Evolutionary conservation across 2,888 invertebrate genomes (phyloP).

Genomic region (Sphinx pinastri): DNA sequence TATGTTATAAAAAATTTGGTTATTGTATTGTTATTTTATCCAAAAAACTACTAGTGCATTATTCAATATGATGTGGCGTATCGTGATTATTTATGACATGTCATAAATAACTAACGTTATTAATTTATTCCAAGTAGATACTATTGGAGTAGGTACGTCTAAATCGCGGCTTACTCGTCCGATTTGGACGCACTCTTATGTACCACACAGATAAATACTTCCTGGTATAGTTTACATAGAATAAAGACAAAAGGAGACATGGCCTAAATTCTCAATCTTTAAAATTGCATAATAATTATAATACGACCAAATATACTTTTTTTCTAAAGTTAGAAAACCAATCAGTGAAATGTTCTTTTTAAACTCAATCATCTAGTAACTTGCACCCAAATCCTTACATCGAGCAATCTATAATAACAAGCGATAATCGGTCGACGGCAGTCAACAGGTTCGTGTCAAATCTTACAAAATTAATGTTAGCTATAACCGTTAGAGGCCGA

Average conservation of each 20-base stretch:
- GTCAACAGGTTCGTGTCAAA: conserved; percentile 70
- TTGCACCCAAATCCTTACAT: conserved; percentile 47
- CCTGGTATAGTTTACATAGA: too few relatives aligned
- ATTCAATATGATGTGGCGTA: neutral
- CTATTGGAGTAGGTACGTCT: too few relatives aligned
- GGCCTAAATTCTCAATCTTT: too few relatives aligned
- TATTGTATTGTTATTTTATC: neutral
- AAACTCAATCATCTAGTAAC: conserved; percentile 35
- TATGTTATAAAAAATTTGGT: neutral
- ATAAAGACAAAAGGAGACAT: too few relatives aligned
- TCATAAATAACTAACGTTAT: neutral
- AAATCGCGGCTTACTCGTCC: too few relatives aligned
- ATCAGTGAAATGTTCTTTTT: neutral
- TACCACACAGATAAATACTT: too few relatives aligned
- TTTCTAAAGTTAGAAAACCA: too few relatives aligned
- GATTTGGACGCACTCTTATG: too few relatives aligned
- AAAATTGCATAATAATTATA: too few relatives aligned
- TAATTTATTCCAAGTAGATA: neutral
- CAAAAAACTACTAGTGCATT: neutral
- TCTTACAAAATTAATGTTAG: conserved; percentile 65
- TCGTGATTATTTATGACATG: neutral
- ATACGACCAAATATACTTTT: too few relatives aligned
- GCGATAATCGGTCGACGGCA: conserved; percentile 55
- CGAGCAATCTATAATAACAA: conserved; percentile 69
- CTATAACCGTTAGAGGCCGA: conserved; percentile 66